These are phyloP conservation scores for Laupala kohalensis DNA, from an alignment of 1,140 invertebrate genomes.

Conservation along the genomic window DNA sequence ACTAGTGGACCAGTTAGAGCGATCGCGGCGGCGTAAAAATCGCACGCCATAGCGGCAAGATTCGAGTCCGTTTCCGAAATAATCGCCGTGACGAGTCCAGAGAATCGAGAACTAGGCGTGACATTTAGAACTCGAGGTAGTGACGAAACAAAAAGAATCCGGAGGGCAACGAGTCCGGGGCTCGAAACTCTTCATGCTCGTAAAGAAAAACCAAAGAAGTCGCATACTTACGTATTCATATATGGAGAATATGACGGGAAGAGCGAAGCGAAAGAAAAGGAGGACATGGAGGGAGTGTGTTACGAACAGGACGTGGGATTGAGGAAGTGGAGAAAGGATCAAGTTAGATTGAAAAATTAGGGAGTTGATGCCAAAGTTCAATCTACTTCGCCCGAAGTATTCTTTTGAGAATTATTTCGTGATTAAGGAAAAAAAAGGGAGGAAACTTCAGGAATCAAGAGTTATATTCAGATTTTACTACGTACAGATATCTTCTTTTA, in stretches of 20 bases:
- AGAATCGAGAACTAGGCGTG: not conserved
- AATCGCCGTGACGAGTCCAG: not conserved
- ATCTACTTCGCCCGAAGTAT: too few species aligned
- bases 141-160: not conserved
- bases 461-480: too few species aligned
- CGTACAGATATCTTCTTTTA: too few species aligned
- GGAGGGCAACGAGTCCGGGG: not conserved
- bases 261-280: not conserved
- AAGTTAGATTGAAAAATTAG: too few species aligned
- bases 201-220: slow-evolving; percentile 12
- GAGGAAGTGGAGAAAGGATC: too few species aligned
- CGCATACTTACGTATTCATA: slow-evolving; percentile 10
- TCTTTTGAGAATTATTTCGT: too few species aligned
- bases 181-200: slow-evolving; percentile 8
- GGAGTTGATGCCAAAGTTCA: too few species aligned
- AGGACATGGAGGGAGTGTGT: not conserved
- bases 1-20: not conserved
- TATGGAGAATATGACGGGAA: slow-evolving; percentile 3
- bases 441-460: too few species aligned
- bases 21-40: not conserved
- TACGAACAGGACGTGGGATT: too few species aligned
- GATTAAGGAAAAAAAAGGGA: too few species aligned
- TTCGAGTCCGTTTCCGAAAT: not conserved
- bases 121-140: not conserved
- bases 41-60: not conserved